Conservation (phyloP, 2,888 invertebrate species). For the Tipula unca region DNA sequence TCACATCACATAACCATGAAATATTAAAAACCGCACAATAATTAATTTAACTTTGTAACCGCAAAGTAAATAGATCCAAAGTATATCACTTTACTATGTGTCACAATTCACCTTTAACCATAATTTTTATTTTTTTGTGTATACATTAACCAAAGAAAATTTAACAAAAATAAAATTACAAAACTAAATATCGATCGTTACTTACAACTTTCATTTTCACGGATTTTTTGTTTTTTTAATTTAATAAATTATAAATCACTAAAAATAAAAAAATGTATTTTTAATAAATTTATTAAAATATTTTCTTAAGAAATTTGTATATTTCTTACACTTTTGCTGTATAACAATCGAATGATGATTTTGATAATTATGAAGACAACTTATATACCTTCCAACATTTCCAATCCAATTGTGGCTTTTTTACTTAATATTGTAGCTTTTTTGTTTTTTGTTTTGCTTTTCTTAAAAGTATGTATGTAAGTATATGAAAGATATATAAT, state of each 20-base stretch:
- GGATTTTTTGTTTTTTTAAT: conserved; percentile 22
- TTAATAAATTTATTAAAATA: neutral
- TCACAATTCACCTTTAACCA: neutral
- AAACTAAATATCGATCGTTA: conserved; percentile 8
- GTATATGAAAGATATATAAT: neutral
- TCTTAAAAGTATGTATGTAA: neutral
- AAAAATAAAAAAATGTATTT: conserved; percentile 21
- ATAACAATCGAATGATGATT: conserved; percentile 2
- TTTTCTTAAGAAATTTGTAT: conserved; percentile 1
- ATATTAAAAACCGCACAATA: neutral
- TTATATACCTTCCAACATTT: conserved; percentile 15
- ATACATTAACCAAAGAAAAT: neutral
- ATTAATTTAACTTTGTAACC: neutral
- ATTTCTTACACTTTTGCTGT: conserved; percentile 9
- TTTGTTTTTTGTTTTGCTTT: neutral
- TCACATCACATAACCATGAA: neutral
- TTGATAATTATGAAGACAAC: conserved; percentile 16
- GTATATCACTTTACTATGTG: neutral
- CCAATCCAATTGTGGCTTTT: neutral
- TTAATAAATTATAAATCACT: conserved; percentile 4
- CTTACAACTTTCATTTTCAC: conserved; percentile 21
- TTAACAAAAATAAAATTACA: neutral
- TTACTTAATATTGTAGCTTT: neutral
- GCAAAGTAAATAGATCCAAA: neutral
- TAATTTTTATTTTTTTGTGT: neutral